Conservation (phyloP, 92 coral and sea anemone genomes). For the Anthopleura xanthogrammica region DNA sequence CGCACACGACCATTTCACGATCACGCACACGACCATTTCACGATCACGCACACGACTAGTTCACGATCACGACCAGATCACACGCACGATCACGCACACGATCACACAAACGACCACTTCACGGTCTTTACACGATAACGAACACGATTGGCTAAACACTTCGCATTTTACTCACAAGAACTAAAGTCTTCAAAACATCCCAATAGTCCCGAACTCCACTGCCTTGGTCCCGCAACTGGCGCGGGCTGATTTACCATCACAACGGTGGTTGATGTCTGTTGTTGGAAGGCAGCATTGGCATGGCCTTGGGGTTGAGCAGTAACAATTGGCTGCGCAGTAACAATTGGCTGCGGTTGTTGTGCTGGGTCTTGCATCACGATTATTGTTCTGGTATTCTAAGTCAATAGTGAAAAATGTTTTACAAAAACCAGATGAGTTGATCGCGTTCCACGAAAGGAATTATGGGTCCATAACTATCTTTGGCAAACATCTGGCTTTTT, state of each 20-base stretch:
- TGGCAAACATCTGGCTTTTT: too few species aligned
- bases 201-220: constrained; percentile 57
- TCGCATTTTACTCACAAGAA: constrained; percentile 48
- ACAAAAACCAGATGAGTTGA: too few species aligned
- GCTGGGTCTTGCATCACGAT: neutral
- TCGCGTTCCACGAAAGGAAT: too few species aligned
- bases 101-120: too few species aligned
- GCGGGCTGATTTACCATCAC: neutral
- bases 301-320: neutral
- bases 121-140: too few species aligned
- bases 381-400: neutral
- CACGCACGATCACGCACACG: too few species aligned
- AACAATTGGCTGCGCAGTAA: neutral
- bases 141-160: neutral
- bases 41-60: too few species aligned
- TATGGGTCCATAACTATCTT: too few species aligned
- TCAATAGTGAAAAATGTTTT: too few species aligned
- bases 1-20: too few species aligned
- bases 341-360: neutral
- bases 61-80: too few species aligned
- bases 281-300: neutral
- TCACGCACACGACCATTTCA: too few species aligned
- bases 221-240: neutral
- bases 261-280: neutral
- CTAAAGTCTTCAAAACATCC: constrained; percentile 62